These are phyloP conservation scores for Craterocephalus amniculus DNA, from an alignment of 2,797 vertebrate species.

Conservation along the genomic window DNA sequence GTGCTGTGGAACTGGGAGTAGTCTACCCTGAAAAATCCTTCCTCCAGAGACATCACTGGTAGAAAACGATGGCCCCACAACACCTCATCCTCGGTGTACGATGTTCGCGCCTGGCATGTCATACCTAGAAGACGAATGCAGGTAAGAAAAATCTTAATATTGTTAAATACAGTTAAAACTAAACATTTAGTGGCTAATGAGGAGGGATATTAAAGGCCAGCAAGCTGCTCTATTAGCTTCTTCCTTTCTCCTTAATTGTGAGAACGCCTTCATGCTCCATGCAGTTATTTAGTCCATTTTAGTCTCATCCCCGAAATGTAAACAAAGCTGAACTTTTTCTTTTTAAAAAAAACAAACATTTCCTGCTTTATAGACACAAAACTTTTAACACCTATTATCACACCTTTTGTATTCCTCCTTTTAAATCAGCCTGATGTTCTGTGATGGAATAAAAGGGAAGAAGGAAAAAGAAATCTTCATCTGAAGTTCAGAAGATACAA, in stretches of 20 bases:
- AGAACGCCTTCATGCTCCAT: conserved; percentile 11
- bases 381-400: conserved; percentile 5
- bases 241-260: conserved; percentile 20
- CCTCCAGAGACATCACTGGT: conserved; percentile 91
- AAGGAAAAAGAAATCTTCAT: neutral
- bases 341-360: neutral
- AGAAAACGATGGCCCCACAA: conserved; percentile 92
- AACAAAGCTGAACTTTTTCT: conserved; percentile 20
- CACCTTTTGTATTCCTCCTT: conserved; percentile 3
- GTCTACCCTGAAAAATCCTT: conserved; percentile 91
- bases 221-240: conserved; percentile 18
- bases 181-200: conserved; percentile 28
- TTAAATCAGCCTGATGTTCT: conserved; percentile 1
- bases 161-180: conserved; percentile 9
- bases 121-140: conserved; percentile 81
- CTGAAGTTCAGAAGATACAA: neutral
- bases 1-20: conserved; percentile 92
- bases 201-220: conserved; percentile 16
- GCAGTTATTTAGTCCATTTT: conserved; percentile 18
- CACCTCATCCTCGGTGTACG: conserved; percentile 91
- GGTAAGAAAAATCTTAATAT: neutral
- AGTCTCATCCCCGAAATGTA: conserved; percentile 30
- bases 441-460: neutral
- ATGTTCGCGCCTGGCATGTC: conserved; percentile 92
- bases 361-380: conserved; percentile 23